Evolutionary conservation across 2,113 vertebrate genomes (phyloP).

Genomic region (Xenotilapia flavipinnis): DNA sequence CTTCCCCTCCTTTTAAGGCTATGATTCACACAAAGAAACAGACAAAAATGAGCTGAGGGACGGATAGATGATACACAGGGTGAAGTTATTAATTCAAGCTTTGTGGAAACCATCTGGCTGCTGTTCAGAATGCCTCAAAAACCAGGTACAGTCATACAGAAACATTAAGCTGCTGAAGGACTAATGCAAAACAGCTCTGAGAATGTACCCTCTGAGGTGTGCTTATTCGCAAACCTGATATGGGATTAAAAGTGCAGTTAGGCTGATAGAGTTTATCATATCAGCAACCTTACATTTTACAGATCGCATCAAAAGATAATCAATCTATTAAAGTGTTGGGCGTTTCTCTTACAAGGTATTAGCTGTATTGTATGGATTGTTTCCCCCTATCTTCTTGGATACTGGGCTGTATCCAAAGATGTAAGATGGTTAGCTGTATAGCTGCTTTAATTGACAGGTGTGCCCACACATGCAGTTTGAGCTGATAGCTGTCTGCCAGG

Average conservation of each 20-base stretch:
- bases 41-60: neutral
- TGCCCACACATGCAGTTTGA: neutral
- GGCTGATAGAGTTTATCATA: neutral
- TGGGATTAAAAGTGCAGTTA: neutral
- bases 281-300: slow-evolving; percentile 3
- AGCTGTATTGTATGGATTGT: neutral
- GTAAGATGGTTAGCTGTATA: neutral
- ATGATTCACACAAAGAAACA: neutral
- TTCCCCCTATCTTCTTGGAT: neutral
- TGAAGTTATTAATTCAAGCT: slow-evolving; percentile 39
- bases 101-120: slow-evolving; percentile 19
- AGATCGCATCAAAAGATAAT: neutral
- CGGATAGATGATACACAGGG: slow-evolving; percentile 11
- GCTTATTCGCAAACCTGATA: neutral
- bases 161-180: neutral
- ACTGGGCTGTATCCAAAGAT: neutral
- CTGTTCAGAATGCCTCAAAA: neutral
- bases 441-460: neutral
- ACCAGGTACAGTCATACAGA: neutral
- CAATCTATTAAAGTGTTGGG: neutral
- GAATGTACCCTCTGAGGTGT: neutral
- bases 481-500: neutral
- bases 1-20: neutral
- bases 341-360: neutral
- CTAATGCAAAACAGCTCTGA: slow-evolving; percentile 11